Base-by-base conservation (phyloP, 2,113 vertebrate genomes). In the Etheostoma cragini region DNA sequence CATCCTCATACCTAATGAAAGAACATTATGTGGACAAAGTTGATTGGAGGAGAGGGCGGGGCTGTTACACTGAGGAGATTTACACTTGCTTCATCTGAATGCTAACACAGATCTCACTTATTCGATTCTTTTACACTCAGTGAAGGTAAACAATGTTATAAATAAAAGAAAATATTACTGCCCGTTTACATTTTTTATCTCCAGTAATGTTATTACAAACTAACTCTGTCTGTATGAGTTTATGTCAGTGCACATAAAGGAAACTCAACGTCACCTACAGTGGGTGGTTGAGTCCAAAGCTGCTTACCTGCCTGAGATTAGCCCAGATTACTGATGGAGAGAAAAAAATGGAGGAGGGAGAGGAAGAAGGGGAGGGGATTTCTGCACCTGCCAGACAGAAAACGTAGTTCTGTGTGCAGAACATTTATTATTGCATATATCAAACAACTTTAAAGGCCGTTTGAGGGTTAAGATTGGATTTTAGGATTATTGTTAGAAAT, bases 261-360 rank as follows among this genome's bases (percentile, higher is more conserved):
- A 88, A 85, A 67, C 61, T 79, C 87, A 82, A 82, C 82, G 66
- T 65, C 71, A 71, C 45, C 77, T 72, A 47, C 72, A 78, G 78
- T 64, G 66, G 47, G 63, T 91, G 91, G 91, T 90, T 92, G 88
- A 87, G 89, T 87, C 91, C 86, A 94, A 94, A 95, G 93, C 94
- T 90, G 93, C 93, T 95, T 95, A 95, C 89, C 89, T 93, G 87
- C 77, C 83, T 90, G 87, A 93, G 93, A 94, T 94, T 93, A 94
- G 89, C 91, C 81, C 88, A 92, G 93, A 93, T 92, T 94, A 94
- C 88, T 79, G 89, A 61, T 87, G 71, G 81, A 82, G 82, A 86
- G 82, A 83, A 66, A 82, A 76, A 76, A 76, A 76, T 63, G 82
- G 76, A 67, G 83, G 84, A 81, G 70, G 72, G 66, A 77, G 87